Evolutionary conservation across 1,140 invertebrate species (phyloP), one percentile per base, ranked within the genome.

Genomic region (Yoshiicerus persimilis): DNA sequence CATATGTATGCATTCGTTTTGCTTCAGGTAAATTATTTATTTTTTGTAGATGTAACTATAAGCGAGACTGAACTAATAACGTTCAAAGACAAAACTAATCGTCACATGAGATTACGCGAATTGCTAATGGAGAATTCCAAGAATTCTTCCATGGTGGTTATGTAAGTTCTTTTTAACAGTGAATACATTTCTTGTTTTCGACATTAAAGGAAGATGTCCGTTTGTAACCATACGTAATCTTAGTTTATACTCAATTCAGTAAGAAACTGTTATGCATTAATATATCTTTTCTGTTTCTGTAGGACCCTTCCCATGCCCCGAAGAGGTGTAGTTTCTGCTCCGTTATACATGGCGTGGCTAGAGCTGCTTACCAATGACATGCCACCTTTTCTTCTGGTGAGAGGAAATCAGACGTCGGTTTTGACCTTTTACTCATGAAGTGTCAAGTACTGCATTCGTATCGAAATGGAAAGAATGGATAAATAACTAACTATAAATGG

Each of bases 81-180:
- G 0, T 95, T 98, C 89, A 96, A 96, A 91, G 96, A 98, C 89
- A 98, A 98, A 93, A 98, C 97, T 6, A 96, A 97, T 92, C 94
- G 98, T 20, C 97, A 99, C 92, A 94, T 99, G 77, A 95, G 97
- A 36, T 93, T 99, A 70, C 94, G 97, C 83, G 98, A 99, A 92
- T 93, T 98, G 66, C 93, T 99, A 30, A 92, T 95, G n/a, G 95
- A 98, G 92, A 95, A 98, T 93, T 98, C 97, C 1, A 94, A 93
- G 92, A 95, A 96, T 90, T 96, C 98, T 27, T 96, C 96, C 91
- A 94, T 99, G 77, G 95, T 99, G 91, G 97, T 98, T 34, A 98
- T 99, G 96, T 96, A 93, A 94, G 95, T 94, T n/a, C 1, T 23
- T 0, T 77, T 70, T 62, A 30, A 77, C 23, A 3, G 2, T 39